phyloP scores from a whole-genome alignment of 2,113 vertebrate genomes.

The Vulpes vulpes region DNA sequence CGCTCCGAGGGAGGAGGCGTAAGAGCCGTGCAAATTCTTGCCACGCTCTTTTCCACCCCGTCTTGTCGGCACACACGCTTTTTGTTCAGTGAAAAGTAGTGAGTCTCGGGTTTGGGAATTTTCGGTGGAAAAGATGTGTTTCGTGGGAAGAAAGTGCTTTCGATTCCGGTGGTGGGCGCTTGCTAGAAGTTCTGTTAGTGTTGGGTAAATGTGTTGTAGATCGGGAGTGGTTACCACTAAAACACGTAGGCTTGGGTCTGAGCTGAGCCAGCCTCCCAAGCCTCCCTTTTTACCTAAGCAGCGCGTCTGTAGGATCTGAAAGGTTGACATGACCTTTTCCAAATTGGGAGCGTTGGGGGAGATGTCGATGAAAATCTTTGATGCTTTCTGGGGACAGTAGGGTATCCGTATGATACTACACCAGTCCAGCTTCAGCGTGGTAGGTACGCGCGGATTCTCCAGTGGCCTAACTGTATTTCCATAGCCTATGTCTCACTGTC shows the following conservation, averaged over 20 bases:
- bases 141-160: conserved; percentile 52
- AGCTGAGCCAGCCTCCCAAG: not conserved
- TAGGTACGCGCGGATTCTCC: not conserved
- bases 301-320: not conserved
- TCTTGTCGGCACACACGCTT: conserved; percentile 45
- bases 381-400: conserved; percentile 1
- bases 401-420: not conserved
- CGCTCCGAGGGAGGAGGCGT: conserved; percentile 78
- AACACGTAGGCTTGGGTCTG: conserved; percentile 12
- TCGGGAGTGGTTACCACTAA: conserved; percentile 2
- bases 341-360: conserved; percentile 29
- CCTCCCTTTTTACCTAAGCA: conserved; percentile 21
- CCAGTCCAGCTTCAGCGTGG: not conserved
- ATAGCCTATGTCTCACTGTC: not conserved
- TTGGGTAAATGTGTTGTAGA: not conserved
- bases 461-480: not conserved
- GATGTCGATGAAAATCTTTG: conserved; percentile 42
- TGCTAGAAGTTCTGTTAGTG: conserved; percentile 28
- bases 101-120: conserved; percentile 18
- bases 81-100: conserved; percentile 68
- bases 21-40: conserved; percentile 70
- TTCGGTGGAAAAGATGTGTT: not conserved
- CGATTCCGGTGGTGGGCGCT: conserved; percentile 39
- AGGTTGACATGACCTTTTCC: conserved; percentile 56
- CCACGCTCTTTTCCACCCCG: conserved; percentile 71